A percentile compares a stretch with the other conserved stretches of the same genome.
phyloP scores from a whole-genome alignment of 1,140 invertebrate genomes.

The Melanaphis sacchari region DNA sequence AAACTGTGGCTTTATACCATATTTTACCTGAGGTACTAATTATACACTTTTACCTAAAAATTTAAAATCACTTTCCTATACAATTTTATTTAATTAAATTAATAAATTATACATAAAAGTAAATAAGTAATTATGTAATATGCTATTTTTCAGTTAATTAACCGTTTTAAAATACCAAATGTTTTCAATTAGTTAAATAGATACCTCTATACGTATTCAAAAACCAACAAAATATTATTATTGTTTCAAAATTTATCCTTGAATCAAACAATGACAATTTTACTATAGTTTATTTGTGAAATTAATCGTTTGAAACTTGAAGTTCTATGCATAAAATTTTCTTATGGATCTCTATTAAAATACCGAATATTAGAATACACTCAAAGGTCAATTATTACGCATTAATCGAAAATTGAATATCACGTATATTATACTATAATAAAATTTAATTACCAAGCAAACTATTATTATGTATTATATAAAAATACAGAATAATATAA shows the following conservation, averaged over 20 bases:
- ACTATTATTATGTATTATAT: not conserved
- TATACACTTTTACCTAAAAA: not conserved
- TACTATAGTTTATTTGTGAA: not conserved
- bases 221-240: not conserved
- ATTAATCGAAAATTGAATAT: not conserved
- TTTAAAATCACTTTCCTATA: too few species aligned
- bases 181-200: not conserved
- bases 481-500: too few species aligned
- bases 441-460: not conserved
- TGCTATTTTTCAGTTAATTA: not conserved
- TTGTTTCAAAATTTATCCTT: not conserved
- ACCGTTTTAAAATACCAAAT: not conserved
- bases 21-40: not conserved
- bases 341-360: not conserved
- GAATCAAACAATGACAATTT: not conserved
- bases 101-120: too few species aligned
- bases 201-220: not conserved
- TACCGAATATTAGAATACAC: not conserved
- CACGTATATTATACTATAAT: not conserved
- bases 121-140: too few species aligned
- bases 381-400: not conserved
- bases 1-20: not conserved
- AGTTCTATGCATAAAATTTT: not conserved
- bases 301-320: not conserved
- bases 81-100: not conserved